phyloP scores from a whole-genome alignment of 2,797 vertebrate genomes.

The Ispidina lecontei region DNA sequence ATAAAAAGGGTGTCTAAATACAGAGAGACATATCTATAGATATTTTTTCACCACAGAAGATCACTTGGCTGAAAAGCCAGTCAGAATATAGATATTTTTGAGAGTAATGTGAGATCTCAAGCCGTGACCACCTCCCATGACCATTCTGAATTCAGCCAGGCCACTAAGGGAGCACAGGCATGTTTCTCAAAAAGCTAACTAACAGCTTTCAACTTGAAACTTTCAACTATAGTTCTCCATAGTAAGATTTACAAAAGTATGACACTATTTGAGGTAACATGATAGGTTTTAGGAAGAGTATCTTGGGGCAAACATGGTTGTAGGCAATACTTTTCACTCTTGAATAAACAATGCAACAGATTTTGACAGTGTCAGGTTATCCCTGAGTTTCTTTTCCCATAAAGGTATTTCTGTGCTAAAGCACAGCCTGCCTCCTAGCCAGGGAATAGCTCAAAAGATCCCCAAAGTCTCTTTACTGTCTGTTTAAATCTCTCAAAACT shows the following conservation, averaged over 20 bases:
- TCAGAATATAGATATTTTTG: neutral
- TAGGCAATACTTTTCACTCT: neutral
- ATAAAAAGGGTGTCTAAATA: neutral
- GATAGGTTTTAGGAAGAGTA: neutral
- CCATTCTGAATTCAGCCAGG: neutral
- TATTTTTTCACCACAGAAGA: neutral
- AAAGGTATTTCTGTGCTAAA: neutral
- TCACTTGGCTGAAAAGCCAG: neutral
- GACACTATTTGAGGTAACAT: neutral
- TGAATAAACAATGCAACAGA: neutral
- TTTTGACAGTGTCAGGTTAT: neutral
- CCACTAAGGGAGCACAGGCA: neutral
- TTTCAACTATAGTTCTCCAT: neutral
- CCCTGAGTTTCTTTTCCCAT: neutral
- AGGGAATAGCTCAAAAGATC: neutral
- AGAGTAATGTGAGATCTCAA: neutral
- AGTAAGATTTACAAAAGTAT: neutral
- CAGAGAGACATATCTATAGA: neutral
- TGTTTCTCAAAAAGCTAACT: neutral
- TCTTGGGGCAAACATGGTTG: neutral
- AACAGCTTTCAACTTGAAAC: neutral
- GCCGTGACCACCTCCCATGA: neutral
- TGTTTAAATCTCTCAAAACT: neutral
- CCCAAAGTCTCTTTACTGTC: neutral
- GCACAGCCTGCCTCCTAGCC: neutral